phyloP scores from a whole-genome alignment of 2,113 vertebrate species.

The Poecile atricapillus region DNA sequence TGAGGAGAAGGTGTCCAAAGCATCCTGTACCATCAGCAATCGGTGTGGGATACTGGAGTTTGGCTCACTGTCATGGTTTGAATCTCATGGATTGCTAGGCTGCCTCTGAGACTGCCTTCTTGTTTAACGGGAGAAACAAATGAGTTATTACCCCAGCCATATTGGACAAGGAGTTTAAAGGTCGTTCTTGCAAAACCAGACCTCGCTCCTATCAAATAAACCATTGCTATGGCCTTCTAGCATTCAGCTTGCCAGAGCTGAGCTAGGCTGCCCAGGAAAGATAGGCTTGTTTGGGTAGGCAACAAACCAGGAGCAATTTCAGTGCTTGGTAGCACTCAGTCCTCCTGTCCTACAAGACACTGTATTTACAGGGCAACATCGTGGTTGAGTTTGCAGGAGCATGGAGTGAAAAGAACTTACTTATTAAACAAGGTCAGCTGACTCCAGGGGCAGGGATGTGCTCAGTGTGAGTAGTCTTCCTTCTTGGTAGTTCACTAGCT shows the following conservation, averaged over 20 bases:
- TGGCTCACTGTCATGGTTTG: fast-evolving
- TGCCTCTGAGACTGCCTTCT: not conserved
- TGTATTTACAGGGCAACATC: not conserved
- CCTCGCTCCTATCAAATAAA: not conserved
- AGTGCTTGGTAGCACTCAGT: not conserved
- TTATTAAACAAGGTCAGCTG: not conserved
- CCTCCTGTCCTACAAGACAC: not conserved
- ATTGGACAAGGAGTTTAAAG: not conserved
- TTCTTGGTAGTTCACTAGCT: not conserved
- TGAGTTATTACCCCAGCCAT: not conserved
- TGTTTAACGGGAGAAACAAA: not conserved
- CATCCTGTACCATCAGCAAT: not conserved
- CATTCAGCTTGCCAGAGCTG: not conserved
- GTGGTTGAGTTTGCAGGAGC: not conserved
- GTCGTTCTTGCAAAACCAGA: not conserved
- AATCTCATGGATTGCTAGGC: not conserved
- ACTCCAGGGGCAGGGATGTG: not conserved
- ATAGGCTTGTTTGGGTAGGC: not conserved
- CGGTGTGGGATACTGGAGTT: not conserved
- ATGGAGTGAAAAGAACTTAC: not conserved
- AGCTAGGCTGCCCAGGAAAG: not conserved
- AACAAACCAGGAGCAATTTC: not conserved
- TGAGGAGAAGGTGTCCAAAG: not conserved
- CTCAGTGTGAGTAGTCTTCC: not conserved
- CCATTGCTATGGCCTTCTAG: not conserved